These are phyloP conservation scores for Vombatus ursinus DNA, from an alignment of 2,113 vertebrate species.

Conservation along the genomic window DNA sequence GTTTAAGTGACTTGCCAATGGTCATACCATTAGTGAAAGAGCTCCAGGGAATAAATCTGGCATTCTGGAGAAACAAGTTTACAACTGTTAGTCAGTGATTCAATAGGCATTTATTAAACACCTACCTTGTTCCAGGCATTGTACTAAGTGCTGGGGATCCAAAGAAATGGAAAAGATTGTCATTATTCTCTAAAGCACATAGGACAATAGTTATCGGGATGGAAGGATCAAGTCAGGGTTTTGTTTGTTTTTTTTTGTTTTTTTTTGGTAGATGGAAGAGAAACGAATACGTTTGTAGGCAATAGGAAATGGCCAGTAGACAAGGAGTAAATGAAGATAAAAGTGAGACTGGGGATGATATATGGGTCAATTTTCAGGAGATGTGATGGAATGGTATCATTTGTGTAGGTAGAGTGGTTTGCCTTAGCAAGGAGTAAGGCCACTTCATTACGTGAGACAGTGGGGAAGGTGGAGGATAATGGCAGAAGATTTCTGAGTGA, in stretches of 20 bases:
- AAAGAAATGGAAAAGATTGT: neutral
- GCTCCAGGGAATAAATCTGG: neutral
- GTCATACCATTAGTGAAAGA: neutral
- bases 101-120: neutral
- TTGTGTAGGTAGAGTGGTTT: neutral
- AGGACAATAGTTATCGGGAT: neutral
- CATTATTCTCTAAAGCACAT: neutral
- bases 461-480: neutral
- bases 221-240: neutral
- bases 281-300: neutral
- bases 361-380: neutral
- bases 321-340: neutral
- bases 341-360: neutral
- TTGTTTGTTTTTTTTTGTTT: too few relatives aligned
- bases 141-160: neutral
- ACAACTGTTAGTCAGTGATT: neutral
- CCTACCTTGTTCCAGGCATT: neutral
- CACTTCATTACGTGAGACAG: too few relatives aligned
- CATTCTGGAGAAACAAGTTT: neutral
- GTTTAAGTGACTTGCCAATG: neutral
- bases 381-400: neutral
- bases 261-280: neutral
- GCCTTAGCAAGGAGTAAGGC: neutral
- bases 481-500: neutral
- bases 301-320: neutral